Evolutionary conservation across 1,140 invertebrate genomes (phyloP).

Genomic region (Ptiloglossa arizonensis): DNA sequence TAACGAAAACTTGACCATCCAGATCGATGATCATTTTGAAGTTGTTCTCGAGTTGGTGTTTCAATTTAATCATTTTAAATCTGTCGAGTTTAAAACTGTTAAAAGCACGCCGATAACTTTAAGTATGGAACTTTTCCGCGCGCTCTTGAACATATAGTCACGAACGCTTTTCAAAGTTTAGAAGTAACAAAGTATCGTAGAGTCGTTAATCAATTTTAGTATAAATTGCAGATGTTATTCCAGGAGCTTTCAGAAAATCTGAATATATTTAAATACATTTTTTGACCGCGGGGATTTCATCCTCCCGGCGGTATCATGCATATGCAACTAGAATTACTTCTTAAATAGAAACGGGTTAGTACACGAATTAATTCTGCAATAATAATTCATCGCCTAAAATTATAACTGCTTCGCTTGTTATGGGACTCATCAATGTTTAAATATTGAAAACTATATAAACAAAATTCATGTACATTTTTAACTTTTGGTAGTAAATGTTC

Average conservation of each 20-base stretch:
- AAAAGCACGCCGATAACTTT: not conserved
- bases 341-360: not conserved
- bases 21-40: not conserved
- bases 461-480: too few relatives aligned
- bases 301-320: not conserved
- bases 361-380: not conserved
- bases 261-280: constrained; percentile 50
- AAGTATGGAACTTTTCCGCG: not conserved
- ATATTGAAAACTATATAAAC: too few relatives aligned
- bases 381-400: not conserved
- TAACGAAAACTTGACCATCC: not conserved
- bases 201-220: constrained; percentile 37
- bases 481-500: too few relatives aligned
- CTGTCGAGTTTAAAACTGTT: not conserved
- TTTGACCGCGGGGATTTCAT: constrained; percentile 19
- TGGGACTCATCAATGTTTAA: too few relatives aligned
- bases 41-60: not conserved
- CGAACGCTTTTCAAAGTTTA: not conserved
- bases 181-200: constrained; percentile 39
- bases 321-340: not conserved
- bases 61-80: not conserved
- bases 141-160: not conserved
- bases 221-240: constrained; percentile 31
- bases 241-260: constrained; percentile 19
- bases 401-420: not conserved